Evolutionary conservation across 2,113 vertebrate species (phyloP).

Genomic region (Tyto alba): DNA sequence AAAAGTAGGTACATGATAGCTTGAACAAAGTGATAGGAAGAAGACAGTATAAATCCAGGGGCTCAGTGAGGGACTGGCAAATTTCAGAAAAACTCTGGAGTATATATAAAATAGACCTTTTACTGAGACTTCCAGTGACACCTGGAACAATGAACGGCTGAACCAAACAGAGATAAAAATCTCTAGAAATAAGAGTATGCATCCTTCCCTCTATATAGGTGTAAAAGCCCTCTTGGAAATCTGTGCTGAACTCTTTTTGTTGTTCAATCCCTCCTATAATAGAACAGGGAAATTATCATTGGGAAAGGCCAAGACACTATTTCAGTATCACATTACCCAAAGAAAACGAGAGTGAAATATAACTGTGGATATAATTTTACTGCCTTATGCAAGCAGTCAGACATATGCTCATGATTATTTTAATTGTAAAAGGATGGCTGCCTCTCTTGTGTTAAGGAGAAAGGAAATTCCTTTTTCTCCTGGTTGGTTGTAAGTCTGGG

Average conservation of each 20-base stretch:
- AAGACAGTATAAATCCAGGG: not conserved
- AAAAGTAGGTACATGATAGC: not conserved
- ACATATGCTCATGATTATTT: conserved; percentile 43
- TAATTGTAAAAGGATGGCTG: conserved; percentile 19
- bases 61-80: not conserved
- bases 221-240: conserved; percentile 1
- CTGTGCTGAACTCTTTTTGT: not conserved
- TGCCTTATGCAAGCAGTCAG: conserved; percentile 13
- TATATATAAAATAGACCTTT: not conserved
- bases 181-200: not conserved
- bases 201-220: not conserved
- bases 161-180: not conserved
- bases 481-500: not conserved
- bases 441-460: not conserved
- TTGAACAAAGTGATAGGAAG: not conserved
- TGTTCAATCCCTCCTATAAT: not conserved
- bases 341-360: conserved; percentile 16
- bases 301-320: conserved; percentile 13
- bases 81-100: not conserved
- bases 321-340: conserved; percentile 17
- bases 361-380: conserved; percentile 17
- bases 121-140: not conserved
- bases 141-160: not conserved
- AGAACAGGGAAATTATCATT: not conserved
- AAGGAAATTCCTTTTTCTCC: conserved; percentile 20